A percentile compares a stretch with the other conserved stretches of the same genome.
phyloP scores from a whole-genome alignment of 2,888 invertebrate species.

The Cheilosia urbana region DNA sequence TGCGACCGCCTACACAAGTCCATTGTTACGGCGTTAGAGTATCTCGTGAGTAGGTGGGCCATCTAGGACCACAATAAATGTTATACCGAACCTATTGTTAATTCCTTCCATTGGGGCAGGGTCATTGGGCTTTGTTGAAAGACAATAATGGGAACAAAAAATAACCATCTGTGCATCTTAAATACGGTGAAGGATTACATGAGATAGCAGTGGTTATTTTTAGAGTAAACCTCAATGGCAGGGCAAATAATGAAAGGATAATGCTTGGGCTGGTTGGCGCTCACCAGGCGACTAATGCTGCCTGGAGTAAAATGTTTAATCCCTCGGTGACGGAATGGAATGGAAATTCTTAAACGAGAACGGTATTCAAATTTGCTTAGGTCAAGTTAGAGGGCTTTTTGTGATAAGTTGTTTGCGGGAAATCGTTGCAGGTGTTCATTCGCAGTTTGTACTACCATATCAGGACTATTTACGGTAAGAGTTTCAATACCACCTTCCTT shows the following conservation, averaged over 20 bases:
- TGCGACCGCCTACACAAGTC: slow-evolving; percentile 39
- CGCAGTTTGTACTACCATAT: neutral
- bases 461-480: neutral
- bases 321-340: neutral
- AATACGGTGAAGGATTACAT: slow-evolving; percentile 66
- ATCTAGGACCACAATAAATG: slow-evolving; percentile 57
- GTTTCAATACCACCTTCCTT: too few relatives aligned
- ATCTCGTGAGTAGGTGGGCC: slow-evolving; percentile 58
- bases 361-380: slow-evolving; percentile 1
- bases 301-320: slow-evolving; percentile 22
- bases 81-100: slow-evolving; percentile 62
- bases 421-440: neutral
- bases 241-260: slow-evolving; percentile 43
- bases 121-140: slow-evolving; percentile 60
- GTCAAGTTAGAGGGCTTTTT: neutral
- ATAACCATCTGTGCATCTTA: slow-evolving; percentile 44
- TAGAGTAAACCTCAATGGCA: slow-evolving; percentile 53
- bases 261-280: slow-evolving; percentile 2
- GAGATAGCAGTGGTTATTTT: slow-evolving; percentile 61
- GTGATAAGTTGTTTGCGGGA: neutral
- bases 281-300: neutral
- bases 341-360: neutral
- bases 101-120: slow-evolving; percentile 45
- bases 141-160: neutral
- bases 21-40: slow-evolving; percentile 54